Base-by-base conservation (phyloP, 2,888 invertebrate genomes). In the Ctenicera cuprea region DNA sequence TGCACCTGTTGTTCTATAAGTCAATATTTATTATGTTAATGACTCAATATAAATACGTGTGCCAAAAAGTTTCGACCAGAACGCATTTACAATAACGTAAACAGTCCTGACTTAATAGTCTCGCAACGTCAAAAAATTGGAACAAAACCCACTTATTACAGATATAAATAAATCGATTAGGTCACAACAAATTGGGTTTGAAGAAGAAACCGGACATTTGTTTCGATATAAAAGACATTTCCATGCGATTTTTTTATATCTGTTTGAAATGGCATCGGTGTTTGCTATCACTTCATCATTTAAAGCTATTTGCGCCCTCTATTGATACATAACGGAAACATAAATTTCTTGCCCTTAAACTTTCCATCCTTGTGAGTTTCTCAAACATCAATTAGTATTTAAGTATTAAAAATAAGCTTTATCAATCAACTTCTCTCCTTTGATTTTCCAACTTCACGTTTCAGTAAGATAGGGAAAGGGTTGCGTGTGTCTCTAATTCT, bases 1-100 rank as follows among this genome's bases (percentile, higher is more conserved):
- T 64, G 63, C 63, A 71, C 64, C 71, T 71, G 71, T 41, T 38
- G 37, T 22, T 7, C 57, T 11, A 59, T 69, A 48, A 69, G 43
- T 69, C 61, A 69, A 38, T n/a, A 38, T 30, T 57, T 67, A 54
- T 50, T 30, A 52, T 54, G 33, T 26, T 41, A 54, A 67, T 67
- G 66, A 67, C 26, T 67, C 66, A 67, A 54, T 67, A 38, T 11
- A 43, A 38, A 30, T 41, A 5, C 38, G 3, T 26, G 41, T 67
- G 66, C 66, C 66, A 67, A 54, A 67, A 48, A 33, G 2, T 37
- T 57, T 57, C 8, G 33, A 16, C 57, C n/a, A 22, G 57, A 57
- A 57, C 57, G 57, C 37, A 37, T 57, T 57, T 57, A 38, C 37
- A 33, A 38, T 57, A 38, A 38, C 9, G 57, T 57, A 57, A 57